Evolutionary conservation across 2,888 invertebrate species (phyloP), one percentile per base, ranked within the genome.

Genomic region (Sarcophaga variegata): DNA sequence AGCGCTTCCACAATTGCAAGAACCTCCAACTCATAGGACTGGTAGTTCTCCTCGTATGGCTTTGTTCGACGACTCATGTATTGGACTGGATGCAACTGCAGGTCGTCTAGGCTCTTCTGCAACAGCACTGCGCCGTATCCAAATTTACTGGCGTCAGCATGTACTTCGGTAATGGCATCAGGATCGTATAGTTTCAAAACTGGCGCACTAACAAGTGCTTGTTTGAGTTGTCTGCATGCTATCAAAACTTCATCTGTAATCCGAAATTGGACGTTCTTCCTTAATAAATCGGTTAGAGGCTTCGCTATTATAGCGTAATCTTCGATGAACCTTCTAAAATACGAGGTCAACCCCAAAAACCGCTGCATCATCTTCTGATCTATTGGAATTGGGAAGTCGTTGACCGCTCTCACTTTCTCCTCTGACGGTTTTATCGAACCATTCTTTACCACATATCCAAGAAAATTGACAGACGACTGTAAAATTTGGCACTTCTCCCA

Each of bases 201-300:
- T 81, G 62, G 91, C 5, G 83, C 74, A 67, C 60, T 81, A 2
- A 64, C 27, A 11, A 89, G 49, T 8, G 72, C 70, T 11, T 45
- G 63, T 54, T 88, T 88, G 20, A 87, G 27, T 69, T 88, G 83
- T 45, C 81, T 22, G 27, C 86, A 86, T 5, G 88, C 84, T 49
- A 77, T 11, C 27, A 75, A 1, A 12, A 88, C 70, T 37, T 86
- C 80, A 2, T 76, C 82, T 2, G 37, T 77, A 4, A 88, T 37
- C 84, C 8, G 86, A 80, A 20, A 90, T 4, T 45, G 60, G 2
- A 20, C 83, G n/a, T 79, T 85, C 12, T 86, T 88, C 17, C 84
- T 64, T 1, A 90, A 47, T 14, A 87, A 22, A 49, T 93, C 91
- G 8, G 90, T 90, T 63, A 93, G 83, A 4, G 91, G 91, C 80